A percentile compares a stretch with the other conserved stretches of the same genome.
These are phyloP conservation scores for Oedothorax gibbosus DNA, from an alignment of 1,140 invertebrate genomes.

Conservation along the genomic window DNA sequence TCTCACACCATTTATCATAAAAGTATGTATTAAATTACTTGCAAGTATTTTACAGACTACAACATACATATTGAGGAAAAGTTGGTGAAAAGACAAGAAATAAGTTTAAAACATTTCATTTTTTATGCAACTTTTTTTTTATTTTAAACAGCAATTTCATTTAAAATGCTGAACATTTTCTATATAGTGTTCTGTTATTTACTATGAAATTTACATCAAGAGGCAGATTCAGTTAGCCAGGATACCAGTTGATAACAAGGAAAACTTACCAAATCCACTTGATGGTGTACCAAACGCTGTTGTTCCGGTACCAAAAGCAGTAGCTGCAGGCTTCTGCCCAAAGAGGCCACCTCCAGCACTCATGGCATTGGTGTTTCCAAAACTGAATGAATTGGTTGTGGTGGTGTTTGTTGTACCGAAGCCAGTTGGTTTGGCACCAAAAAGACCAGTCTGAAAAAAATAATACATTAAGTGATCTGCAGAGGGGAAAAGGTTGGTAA, in stretches of 20 bases:
- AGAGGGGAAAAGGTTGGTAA: too few species aligned
- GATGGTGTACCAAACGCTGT: slow-evolving; percentile 53
- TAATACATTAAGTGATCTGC: not conserved
- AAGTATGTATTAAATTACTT: too few species aligned
- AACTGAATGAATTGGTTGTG: slow-evolving; percentile 69
- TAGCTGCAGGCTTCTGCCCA: slow-evolving; percentile 63
- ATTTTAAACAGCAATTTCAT: not conserved
- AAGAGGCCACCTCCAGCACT: slow-evolving; percentile 64
- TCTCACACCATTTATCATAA: too few species aligned
- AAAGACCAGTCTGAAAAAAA: slow-evolving; percentile 60
- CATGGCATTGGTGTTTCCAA: slow-evolving; percentile 70
- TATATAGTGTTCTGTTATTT: too few species aligned
- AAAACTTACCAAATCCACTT: slow-evolving; percentile 59
- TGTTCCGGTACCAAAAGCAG: slow-evolving; percentile 64
- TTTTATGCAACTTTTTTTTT: not conserved
- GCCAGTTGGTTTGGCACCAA: slow-evolving; percentile 63
- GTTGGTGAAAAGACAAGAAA: not conserved
- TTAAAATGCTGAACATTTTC: too few species aligned
- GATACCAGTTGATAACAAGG: not conserved
- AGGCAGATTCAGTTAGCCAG: too few species aligned
- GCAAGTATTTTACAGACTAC: too few species aligned
- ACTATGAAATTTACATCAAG: too few species aligned
- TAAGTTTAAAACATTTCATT: not conserved
- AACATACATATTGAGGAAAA: too few species aligned
- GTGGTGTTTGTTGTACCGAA: slow-evolving; percentile 65